Base-by-base conservation (phyloP, 1,140 invertebrate species). In the Ctenoplectra terminalis region DNA sequence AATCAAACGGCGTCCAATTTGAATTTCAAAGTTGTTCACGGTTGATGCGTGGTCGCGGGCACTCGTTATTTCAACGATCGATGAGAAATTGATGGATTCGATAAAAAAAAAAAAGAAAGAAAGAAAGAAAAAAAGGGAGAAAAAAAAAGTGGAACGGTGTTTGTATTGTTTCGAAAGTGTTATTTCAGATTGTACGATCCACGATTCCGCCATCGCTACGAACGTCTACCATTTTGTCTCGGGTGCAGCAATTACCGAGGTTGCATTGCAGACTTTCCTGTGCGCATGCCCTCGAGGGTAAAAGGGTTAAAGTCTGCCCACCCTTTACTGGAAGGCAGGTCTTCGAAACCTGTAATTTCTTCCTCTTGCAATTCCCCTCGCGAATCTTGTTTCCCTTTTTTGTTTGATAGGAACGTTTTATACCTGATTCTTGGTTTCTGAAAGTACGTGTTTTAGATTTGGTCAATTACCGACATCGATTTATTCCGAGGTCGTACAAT, bases 271-370 rank as follows among this genome's bases (percentile, higher is more conserved):
- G 74, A 81, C 34, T 54, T 74, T 75, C 48, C 66, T 73, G 40
- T 87, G 87, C 87, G 87, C 87, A 88, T 88, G 87, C 79, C 82
- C 72, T 84, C 54, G 54, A 61, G 67, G 48, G 75, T 61, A 20
- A 88, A 88, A 87, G 87, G 80, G 86, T 88, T 87, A 87, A 88
- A 79, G 85, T 63, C 69, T 88, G 72, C 80, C 87, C 83, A 82
- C 77, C 83, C 63, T 63, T 67, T 50, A 31, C n/a, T 50, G 56
- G 69, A 84, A 67, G 86, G 82, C 78, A 81, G 85, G 85, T 77
- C 85, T 83, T 40, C 60, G 72, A 73, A 56, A 79, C 56, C 40
- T 79, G 29, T 46, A 50, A 67, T 76, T 64, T 83, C 81, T 56
- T 61, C 61, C 61, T 23, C 23, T 52, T 52, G 6, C 73, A 7